Evolutionary conservation across 2,888 invertebrate genomes (phyloP).

Genomic region (Cephus pulcher): DNA sequence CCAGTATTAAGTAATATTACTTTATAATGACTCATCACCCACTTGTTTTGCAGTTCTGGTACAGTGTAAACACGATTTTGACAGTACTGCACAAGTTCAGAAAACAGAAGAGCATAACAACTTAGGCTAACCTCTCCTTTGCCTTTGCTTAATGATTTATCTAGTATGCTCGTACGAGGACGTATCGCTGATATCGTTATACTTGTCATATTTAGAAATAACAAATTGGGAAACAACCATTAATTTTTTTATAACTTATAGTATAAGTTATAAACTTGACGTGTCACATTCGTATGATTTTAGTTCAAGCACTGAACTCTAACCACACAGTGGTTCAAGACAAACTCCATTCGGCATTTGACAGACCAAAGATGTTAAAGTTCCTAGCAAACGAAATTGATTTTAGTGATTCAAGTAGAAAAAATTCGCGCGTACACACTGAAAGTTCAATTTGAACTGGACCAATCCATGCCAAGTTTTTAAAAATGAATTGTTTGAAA

Average conservation of each 20-base stretch:
- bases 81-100: slow-evolving; percentile 98
- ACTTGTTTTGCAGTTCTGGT: slow-evolving; percentile 95
- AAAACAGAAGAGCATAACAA: slow-evolving; percentile 94
- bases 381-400: neutral
- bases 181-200: slow-evolving; percentile 66
- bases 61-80: slow-evolving; percentile 96
- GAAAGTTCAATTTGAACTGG: neutral
- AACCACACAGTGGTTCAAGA: neutral
- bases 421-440: neutral
- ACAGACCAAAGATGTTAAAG: neutral
- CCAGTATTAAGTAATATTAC: neutral
- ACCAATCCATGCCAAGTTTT: neutral
- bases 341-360: neutral
- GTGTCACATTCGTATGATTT: neutral
- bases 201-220: slow-evolving; percentile 37
- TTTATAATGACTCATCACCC: slow-evolving; percentile 50
- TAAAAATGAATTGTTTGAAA: too few species aligned
- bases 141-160: slow-evolving; percentile 91
- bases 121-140: slow-evolving; percentile 93
- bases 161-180: slow-evolving; percentile 84
- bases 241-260: neutral
- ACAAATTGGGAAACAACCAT: neutral
- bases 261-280: neutral
- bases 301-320: too few species aligned
- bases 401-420: neutral